These are phyloP conservation scores for Lepidurus arcticus DNA, from an alignment of 1,140 invertebrate species.

Conservation along the genomic window DNA sequence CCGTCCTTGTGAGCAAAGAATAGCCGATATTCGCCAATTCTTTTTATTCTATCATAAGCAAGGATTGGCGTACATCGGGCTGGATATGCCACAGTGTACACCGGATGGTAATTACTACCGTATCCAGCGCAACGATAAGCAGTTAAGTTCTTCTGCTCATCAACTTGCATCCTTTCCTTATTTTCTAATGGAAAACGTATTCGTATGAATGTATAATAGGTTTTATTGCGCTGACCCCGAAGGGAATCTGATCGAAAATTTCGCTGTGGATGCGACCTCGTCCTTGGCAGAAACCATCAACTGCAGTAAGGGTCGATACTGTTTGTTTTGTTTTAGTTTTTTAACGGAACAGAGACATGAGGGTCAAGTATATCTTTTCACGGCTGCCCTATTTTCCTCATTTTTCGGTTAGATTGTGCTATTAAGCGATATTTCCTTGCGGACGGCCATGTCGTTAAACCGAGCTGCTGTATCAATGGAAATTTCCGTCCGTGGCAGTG, in stretches of 20 bases:
- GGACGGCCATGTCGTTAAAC: constrained; percentile 36
- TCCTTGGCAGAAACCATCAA: background rate
- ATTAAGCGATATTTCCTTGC: constrained; percentile 30
- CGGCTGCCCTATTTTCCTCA: background rate
- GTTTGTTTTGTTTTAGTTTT: too few relatives aligned
- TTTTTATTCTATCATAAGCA: background rate
- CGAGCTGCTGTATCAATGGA: constrained; percentile 53
- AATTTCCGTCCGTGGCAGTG: constrained; percentile 55
- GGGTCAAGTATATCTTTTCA: too few relatives aligned
- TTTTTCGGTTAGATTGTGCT: constrained; percentile 32
- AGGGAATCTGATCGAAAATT: constrained; percentile 22
- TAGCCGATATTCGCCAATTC: background rate
- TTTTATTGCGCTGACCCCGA: constrained; percentile 22
- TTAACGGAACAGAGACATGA: too few relatives aligned
- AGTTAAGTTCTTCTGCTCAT: constrained; percentile 24
- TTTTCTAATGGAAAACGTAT: background rate
- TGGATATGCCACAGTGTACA: constrained; percentile 31
- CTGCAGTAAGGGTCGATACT: constrained; percentile 20
- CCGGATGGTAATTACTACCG: constrained; percentile 32
- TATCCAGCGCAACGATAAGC: constrained; percentile 17
- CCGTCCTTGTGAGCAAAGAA: background rate
- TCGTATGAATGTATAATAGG: constrained; percentile 1
- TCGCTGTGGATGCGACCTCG: constrained; percentile 14
- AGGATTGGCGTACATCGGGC: constrained; percentile 14
- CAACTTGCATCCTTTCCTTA: background rate